A percentile compares a stretch with the other conserved stretches of the same genome.
Conservation (phyloP, 1,140 invertebrate species). For the Ladona fulva region DNA sequence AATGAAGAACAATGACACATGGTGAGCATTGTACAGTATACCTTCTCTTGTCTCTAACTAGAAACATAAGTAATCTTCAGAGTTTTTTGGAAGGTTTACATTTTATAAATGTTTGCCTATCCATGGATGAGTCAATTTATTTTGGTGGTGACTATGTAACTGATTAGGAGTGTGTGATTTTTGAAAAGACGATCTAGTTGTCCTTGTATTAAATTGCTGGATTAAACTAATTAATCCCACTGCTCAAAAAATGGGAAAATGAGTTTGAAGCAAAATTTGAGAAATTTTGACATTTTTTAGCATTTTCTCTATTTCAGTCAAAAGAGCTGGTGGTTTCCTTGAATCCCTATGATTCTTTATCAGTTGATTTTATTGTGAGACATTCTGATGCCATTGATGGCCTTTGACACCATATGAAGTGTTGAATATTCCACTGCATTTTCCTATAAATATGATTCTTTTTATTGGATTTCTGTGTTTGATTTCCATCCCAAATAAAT, state of each 20-base stretch:
- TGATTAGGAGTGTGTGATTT: neutral
- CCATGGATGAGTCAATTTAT: neutral
- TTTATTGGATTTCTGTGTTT: neutral
- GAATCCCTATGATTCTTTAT: too few species aligned
- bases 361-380: too few species aligned
- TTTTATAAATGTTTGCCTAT: conserved; percentile 4
- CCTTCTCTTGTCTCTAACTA: neutral
- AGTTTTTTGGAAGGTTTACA: neutral
- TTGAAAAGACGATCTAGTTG: neutral
- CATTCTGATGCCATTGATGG: too few species aligned
- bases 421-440: neutral
- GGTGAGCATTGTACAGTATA: conserved; percentile 5
- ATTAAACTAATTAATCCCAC: neutral
- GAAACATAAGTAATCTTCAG: neutral
- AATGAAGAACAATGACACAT: neutral
- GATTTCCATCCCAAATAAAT: neutral
- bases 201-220: too few species aligned
- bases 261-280: too few species aligned
- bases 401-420: too few species aligned
- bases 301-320: too few species aligned
- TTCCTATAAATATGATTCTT: neutral
- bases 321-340: too few species aligned
- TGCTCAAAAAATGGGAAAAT: neutral
- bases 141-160: neutral
- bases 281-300: too few species aligned